Percentiles rank a stretch among this genome's conserved stretches.
Conservation (phyloP, 1,140 invertebrate genomes). For the Helicoverpa armigera region DNA sequence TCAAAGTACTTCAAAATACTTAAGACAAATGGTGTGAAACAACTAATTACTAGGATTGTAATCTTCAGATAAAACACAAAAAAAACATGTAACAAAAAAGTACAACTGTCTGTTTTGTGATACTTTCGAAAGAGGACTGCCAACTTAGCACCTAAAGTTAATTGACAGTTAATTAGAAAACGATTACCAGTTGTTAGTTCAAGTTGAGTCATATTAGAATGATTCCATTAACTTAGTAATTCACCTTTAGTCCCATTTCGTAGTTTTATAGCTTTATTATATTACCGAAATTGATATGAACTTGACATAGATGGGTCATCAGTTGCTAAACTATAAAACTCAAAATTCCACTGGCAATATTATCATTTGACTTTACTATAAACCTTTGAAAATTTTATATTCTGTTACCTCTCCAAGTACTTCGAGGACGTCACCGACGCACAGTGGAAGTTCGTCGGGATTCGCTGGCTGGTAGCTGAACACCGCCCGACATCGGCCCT, state of each 20-base stretch:
- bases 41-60: background rate
- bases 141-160: constrained; percentile 4
- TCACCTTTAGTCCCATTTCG: background rate
- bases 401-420: constrained; percentile 92
- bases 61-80: constrained; percentile 5
- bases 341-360: no score
- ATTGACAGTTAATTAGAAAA: constrained; percentile 15
- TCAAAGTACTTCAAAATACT: background rate
- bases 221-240: background rate
- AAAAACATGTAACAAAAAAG: background rate
- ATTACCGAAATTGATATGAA: background rate
- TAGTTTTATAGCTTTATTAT: background rate
- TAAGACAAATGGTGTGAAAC: background rate
- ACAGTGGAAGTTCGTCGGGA: constrained; percentile 95
- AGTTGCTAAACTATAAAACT: no score
- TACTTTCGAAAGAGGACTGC: constrained; percentile 9
- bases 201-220: background rate
- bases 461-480: constrained; percentile 97
- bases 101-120: constrained; percentile 3
- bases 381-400: background rate
- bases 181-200: background rate
- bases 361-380: no score
- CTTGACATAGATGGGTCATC: no score
- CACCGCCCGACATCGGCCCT: constrained; percentile 92
- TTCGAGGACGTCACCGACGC: constrained; percentile 95